Conservation (phyloP, 2,888 invertebrate genomes). For the Harpagoxenus sublaevis region DNA sequence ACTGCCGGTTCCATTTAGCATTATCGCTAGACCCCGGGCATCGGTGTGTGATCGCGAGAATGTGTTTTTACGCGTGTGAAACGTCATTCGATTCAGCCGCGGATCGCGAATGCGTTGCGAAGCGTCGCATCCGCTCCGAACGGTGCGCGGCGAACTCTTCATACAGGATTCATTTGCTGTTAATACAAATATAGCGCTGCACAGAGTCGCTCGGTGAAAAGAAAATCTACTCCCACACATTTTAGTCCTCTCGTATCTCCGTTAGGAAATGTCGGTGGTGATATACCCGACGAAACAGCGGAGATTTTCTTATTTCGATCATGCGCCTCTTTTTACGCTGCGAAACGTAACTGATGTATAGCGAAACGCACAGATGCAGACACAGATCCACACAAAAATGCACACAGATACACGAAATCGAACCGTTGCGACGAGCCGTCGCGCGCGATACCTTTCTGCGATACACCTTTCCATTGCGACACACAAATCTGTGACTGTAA, state of each 20-base stretch:
- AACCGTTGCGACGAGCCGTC: not conserved
- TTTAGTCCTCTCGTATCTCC: not conserved
- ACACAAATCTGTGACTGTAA: constrained; percentile 65
- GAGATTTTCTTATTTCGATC: not conserved
- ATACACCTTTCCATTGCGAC: constrained; percentile 36
- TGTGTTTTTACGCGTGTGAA: constrained; percentile 37
- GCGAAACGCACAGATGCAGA: constrained; percentile 9
- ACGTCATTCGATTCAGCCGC: constrained; percentile 6
- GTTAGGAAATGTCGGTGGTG: not conserved
- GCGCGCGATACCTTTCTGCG: constrained; percentile 35
- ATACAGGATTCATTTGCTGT: not conserved
- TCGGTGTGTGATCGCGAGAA: constrained; percentile 36
- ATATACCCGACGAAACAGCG: not conserved
- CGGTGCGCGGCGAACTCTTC: constrained; percentile 5
- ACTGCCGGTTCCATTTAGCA: constrained; percentile 65
- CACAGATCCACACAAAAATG: not conserved
- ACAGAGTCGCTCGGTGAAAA: not conserved
- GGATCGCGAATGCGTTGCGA: constrained; percentile 4
- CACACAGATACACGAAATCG: not conserved
- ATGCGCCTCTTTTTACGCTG: constrained; percentile 1
- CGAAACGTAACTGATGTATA: constrained; percentile 11
- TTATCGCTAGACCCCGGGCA: constrained; percentile 22
- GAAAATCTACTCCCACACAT: not conserved
- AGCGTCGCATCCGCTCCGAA: not conserved
- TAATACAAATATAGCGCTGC: constrained; percentile 4